Conservation (phyloP, 2,113 vertebrate species). For the Corythornis vintsioides region DNA sequence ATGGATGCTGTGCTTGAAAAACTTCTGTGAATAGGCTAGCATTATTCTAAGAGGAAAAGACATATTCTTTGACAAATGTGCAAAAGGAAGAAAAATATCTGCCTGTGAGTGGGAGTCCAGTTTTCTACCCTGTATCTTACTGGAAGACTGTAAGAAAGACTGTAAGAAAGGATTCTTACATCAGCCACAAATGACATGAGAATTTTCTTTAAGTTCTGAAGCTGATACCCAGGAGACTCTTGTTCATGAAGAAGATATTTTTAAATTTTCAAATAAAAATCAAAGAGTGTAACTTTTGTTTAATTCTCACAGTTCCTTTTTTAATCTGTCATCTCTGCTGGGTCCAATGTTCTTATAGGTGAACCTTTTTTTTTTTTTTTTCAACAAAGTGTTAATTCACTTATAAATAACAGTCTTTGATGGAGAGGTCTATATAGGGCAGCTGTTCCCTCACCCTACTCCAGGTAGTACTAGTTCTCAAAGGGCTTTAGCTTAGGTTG, state of each 20-base stretch:
- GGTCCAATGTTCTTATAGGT: background rate
- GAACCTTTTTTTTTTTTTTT: background rate
- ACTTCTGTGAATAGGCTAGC: slow-evolving; percentile 1
- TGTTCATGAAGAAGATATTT: slow-evolving; percentile 60
- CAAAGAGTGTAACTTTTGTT: slow-evolving; percentile 32
- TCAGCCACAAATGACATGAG: slow-evolving; percentile 57
- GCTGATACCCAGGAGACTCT: slow-evolving; percentile 51
- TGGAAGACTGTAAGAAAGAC: slow-evolving; percentile 35
- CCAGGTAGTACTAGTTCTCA: background rate
- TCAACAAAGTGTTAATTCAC: background rate
- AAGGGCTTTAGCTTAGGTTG: background rate
- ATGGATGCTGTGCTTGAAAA: background rate
- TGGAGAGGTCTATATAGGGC: background rate
- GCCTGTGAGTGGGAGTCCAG: slow-evolving; percentile 56
- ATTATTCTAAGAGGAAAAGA: slow-evolving; percentile 29
- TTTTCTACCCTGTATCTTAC: slow-evolving; percentile 40
- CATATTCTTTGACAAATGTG: slow-evolving; percentile 51
- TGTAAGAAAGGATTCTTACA: slow-evolving; percentile 37
- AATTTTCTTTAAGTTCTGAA: slow-evolving; percentile 68
- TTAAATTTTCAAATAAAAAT: slow-evolving; percentile 62
- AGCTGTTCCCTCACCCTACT: background rate
- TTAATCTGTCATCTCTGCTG: background rate
- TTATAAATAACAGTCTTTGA: background rate
- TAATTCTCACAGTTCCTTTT: slow-evolving; percentile 19
- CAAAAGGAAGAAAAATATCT: background rate